Percentiles rank a stretch among this genome's conserved stretches.
Conservation (phyloP, 1,140 invertebrate genomes). For the Eupristina koningsbergeri region DNA sequence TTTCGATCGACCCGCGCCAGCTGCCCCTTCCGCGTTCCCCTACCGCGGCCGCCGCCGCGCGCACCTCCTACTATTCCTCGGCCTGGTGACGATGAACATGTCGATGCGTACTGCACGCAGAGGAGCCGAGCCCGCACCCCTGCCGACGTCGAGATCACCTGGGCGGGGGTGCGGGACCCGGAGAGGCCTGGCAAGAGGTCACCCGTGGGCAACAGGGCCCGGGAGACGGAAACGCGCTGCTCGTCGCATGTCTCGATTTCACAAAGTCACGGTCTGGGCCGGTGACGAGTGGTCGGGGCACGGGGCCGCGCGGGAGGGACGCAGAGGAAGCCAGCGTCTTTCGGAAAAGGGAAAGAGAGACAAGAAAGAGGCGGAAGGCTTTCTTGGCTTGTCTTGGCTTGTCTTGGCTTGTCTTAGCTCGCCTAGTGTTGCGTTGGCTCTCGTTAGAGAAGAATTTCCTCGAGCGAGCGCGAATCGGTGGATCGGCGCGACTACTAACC, state of each 20-base stretch:
- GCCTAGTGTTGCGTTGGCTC: conserved; percentile 48
- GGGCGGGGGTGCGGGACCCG: conserved; percentile 11
- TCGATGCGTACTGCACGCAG: background rate
- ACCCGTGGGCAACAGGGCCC: background rate
- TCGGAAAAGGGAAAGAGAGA: conserved; percentile 43
- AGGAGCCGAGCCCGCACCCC: background rate
- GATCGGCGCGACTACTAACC: conserved; percentile 72
- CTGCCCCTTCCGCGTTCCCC: background rate
- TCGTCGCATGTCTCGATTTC: conserved; percentile 43
- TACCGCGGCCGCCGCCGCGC: conserved; percentile 31
- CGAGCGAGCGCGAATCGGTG: conserved; percentile 66
- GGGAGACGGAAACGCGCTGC: background rate
- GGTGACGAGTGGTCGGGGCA: background rate
- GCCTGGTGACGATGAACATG: background rate
- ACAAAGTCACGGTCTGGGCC: conserved; percentile 58
- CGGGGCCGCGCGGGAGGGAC: background rate
- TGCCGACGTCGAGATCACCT: background rate
- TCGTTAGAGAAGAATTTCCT: conserved; percentile 69
- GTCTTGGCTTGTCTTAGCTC: too few relatives aligned
- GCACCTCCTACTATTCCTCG: background rate
- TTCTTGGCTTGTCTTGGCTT: too few relatives aligned
- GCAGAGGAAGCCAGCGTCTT: background rate
- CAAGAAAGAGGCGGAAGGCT: too few relatives aligned
- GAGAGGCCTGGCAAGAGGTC: too few relatives aligned
- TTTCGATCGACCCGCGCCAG: conserved; percentile 70